A percentile compares a stretch with the other conserved stretches of the same genome.
Evolutionary conservation across 2,888 invertebrate species (phyloP).

Genomic region (Margaritifera margaritifera): DNA sequence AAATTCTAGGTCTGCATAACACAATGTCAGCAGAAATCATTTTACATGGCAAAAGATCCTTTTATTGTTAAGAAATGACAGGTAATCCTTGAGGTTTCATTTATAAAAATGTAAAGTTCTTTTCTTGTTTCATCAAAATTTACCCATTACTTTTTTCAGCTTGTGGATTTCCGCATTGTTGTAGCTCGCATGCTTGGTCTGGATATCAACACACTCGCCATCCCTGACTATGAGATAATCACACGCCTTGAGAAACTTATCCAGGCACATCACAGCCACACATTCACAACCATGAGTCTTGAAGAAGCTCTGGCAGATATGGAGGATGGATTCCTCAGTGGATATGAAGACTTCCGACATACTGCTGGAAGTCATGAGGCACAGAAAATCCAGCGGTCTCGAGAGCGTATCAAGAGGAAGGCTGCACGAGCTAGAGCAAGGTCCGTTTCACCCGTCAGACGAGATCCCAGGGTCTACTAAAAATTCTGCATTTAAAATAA

Average conservation of each 20-base stretch:
- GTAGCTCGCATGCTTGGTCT: slow-evolving; percentile 73
- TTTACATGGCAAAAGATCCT: not conserved
- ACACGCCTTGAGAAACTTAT: slow-evolving; percentile 72
- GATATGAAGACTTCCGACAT: slow-evolving; percentile 53
- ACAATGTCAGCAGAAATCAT: no score
- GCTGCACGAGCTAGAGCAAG: slow-evolving; percentile 55
- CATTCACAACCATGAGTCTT: slow-evolving; percentile 63
- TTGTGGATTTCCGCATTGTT: slow-evolving; percentile 72
- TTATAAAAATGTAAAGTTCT: no score
- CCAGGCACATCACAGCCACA: slow-evolving; percentile 68
- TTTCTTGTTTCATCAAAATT: not conserved
- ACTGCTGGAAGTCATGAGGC: slow-evolving; percentile 36
- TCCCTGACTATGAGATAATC: slow-evolving; percentile 74
- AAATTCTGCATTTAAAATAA: not conserved
- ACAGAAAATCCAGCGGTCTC: slow-evolving; percentile 43
- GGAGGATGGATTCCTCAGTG: slow-evolving; percentile 64
- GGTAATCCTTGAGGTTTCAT: no score
- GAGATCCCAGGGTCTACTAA: slow-evolving; percentile 65
- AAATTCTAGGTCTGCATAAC: no score
- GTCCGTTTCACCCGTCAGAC: slow-evolving; percentile 62
- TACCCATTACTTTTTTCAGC: slow-evolving; percentile 50
- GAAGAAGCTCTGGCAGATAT: slow-evolving; percentile 67
- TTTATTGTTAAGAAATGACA: not conserved
- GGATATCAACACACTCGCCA: slow-evolving; percentile 70
- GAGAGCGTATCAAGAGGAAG: slow-evolving; percentile 49